Evolutionary conservation across 1,140 invertebrate genomes (phyloP), one percentile per base, ranked within the genome.

Genomic region (Pygmarrhopalites habei): DNA sequence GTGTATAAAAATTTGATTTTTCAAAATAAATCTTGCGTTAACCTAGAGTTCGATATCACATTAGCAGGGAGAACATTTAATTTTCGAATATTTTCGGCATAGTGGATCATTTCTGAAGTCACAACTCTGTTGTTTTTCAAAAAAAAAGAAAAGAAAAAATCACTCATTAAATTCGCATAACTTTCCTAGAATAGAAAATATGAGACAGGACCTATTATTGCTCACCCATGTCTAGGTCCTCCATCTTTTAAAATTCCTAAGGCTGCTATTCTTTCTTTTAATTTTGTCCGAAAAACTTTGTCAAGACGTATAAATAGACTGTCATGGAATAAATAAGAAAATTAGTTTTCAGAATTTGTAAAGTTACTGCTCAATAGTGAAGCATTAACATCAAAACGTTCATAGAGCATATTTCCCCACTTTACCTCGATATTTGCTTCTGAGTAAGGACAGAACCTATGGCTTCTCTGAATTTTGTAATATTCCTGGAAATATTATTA

Each of bases 151-250:
- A 28, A 19, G 59, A 46, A 19, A 39, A 35, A 39, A 60, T 39
- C 25, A n/a, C 23, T 23, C 57, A 39, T 41, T 55, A 44, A 43
- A 41, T 17, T 39, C 35, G 35, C 7, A 39, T 39, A 65, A 73
- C 75, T 78, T 75, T n/a, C n/a, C n/a, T n/a, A n/a, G n/a, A n/a
- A n/a, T n/a, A n/a, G n/a, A n/a, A n/a, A n/a, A n/a, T n/a, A n/a
- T n/a, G n/a, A n/a, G n/a, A n/a, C n/a, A n/a, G n/a, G n/a, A n/a
- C n/a, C n/a, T n/a, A n/a, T n/a, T n/a, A n/a, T n/a, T n/a, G n/a
- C n/a, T n/a, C n/a, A 85, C 83, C 93, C 94, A 76, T 98, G 93
- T 73, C 95, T 90, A 1, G 95, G 93, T 32, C 93, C 92, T 44
- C 93, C 94, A 78, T 98, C 92, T 71, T 93, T 95, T 25, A 95